Percentiles rank a stretch among this genome's conserved stretches.
phyloP scores from a whole-genome alignment of 2,888 invertebrate genomes.

The Fragum sueziense region DNA sequence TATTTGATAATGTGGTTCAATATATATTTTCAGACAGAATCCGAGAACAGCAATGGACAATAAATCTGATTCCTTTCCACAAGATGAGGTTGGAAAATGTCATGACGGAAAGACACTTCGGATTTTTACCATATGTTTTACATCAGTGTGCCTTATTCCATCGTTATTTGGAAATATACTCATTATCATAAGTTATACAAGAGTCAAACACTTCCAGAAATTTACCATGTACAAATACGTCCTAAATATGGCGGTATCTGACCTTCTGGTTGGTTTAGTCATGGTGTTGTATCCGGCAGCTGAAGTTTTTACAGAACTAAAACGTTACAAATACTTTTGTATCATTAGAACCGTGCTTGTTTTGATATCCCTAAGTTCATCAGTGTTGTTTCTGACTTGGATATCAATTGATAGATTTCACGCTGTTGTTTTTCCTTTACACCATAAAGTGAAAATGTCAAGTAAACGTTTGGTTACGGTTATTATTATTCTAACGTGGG shows the following conservation, averaged over 20 bases:
- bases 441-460: background rate
- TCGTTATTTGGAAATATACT: background rate
- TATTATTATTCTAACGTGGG: background rate
- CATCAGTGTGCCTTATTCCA: too few relatives aligned
- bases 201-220: background rate
- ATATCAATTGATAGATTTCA: background rate
- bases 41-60: too few relatives aligned
- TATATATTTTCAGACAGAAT: too few relatives aligned
- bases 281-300: background rate
- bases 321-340: background rate
- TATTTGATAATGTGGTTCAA: too few relatives aligned
- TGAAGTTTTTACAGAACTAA: background rate
- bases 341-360: background rate
- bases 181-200: background rate
- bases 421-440: background rate
- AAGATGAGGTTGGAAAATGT: too few relatives aligned
- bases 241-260: background rate
- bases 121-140: too few relatives aligned
- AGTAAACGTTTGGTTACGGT: background rate
- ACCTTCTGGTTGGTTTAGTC: background rate
- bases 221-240: background rate
- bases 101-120: too few relatives aligned
- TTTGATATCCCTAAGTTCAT: background rate
- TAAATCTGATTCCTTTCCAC: too few relatives aligned
- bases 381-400: background rate